phyloP scores from a whole-genome alignment of 2,888 invertebrate genomes.

The Trichogramma dendrolimi region DNA sequence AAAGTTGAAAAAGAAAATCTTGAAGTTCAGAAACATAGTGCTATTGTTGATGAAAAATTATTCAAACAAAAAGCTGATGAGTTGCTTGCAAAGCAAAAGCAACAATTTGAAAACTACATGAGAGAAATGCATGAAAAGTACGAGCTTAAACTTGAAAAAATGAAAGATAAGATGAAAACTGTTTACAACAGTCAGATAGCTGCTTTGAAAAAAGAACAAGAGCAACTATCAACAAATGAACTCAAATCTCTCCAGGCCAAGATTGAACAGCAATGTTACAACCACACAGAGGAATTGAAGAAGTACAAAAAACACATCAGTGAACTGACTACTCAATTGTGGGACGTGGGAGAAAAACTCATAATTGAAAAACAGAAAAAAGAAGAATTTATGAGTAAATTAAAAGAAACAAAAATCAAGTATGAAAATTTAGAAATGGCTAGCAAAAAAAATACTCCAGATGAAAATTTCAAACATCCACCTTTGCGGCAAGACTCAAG shows the following conservation, averaged over 20 bases:
- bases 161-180: conserved; percentile 71
- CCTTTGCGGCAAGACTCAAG: conserved; percentile 18
- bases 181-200: conserved; percentile 63
- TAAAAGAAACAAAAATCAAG: conserved; percentile 34
- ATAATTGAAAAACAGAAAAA: conserved; percentile 59
- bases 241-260: conserved; percentile 48
- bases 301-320: conserved; percentile 57
- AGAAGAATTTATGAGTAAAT: conserved; percentile 53
- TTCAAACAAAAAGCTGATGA: no score
- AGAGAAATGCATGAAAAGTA: conserved; percentile 64
- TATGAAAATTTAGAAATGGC: conserved; percentile 21
- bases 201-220: conserved; percentile 56
- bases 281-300: conserved; percentile 46
- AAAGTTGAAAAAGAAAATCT: not conserved
- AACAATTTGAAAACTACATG: conserved; percentile 33
- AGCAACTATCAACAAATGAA: conserved; percentile 54
- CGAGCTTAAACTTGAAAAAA: conserved; percentile 70
- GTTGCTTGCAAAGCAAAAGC: not conserved
- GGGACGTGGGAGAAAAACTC: conserved; percentile 62
- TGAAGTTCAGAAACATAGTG: not conserved
- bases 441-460: conserved; percentile 15
- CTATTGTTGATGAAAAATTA: no score
- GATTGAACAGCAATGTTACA: conserved; percentile 45
- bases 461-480: conserved; percentile 8
- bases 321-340: conserved; percentile 58